A percentile compares a stretch with the other conserved stretches of the same genome.
Conservation (phyloP, 2,113 vertebrate genomes). For the Gavialis gangeticus region DNA sequence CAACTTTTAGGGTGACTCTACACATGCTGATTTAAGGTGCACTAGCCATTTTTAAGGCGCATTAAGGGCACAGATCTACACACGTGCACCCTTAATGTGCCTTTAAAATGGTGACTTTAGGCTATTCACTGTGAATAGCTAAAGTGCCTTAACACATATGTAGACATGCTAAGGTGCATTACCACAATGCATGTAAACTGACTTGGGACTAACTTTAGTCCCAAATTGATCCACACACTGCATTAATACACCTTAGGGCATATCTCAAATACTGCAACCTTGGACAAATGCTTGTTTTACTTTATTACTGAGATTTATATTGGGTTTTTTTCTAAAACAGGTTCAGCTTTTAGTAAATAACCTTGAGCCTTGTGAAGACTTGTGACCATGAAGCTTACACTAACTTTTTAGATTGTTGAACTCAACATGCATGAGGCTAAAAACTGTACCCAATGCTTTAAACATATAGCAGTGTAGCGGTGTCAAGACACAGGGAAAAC, state of each 20-base stretch:
- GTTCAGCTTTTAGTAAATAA: background rate
- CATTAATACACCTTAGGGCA: too few species aligned
- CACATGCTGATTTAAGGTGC: background rate
- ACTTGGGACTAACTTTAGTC: too few species aligned
- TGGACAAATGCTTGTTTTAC: background rate
- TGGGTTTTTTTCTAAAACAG: background rate
- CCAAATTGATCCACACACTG: too few species aligned
- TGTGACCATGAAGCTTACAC: background rate
- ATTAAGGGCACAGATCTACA: too few species aligned
- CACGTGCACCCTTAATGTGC: too few species aligned
- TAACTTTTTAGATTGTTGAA: background rate
- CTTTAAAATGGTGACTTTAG: too few species aligned
- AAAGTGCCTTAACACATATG: too few species aligned
- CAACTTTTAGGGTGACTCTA: background rate
- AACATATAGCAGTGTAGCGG: background rate
- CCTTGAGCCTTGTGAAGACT: background rate
- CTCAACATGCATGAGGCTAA: background rate
- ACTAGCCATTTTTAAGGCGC: too few species aligned
- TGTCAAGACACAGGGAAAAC: background rate
- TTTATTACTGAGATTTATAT: background rate
- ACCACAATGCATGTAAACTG: too few species aligned
- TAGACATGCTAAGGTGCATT: too few species aligned
- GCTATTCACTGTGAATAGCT: too few species aligned
- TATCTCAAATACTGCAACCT: background rate
- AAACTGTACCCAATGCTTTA: background rate